Evolutionary conservation across 2,797 vertebrate species (phyloP).

Genomic region (Chrysocyon brachyurus): DNA sequence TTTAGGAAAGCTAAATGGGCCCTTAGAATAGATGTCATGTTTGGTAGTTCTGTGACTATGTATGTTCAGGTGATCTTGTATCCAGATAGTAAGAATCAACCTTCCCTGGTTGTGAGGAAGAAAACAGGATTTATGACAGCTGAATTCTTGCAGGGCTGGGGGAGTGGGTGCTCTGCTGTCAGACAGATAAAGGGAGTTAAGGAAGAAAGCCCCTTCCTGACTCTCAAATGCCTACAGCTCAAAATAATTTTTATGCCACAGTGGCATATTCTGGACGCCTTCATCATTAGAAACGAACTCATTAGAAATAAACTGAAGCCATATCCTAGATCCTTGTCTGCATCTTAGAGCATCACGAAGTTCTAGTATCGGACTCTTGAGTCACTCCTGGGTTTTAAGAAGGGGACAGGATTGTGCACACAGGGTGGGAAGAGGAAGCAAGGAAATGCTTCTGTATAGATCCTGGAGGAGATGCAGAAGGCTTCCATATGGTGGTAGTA

Average conservation of each 20-base stretch:
- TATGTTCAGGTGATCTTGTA: background rate
- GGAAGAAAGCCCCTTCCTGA: background rate
- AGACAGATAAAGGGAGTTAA: no score
- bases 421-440: rapidly evolving
- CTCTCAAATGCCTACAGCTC: background rate
- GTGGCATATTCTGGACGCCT: background rate
- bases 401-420: background rate
- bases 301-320: background rate
- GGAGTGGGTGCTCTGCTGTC: background rate
- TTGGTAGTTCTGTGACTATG: background rate
- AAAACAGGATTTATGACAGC: background rate
- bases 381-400: background rate
- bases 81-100: background rate
- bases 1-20: background rate
- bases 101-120: background rate
- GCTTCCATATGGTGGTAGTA: background rate
- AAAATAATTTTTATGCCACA: background rate
- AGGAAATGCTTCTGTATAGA: background rate
- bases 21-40: background rate
- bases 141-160: background rate
- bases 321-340: background rate
- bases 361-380: background rate
- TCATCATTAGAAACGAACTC: background rate
- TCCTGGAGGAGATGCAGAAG: background rate
- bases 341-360: background rate